These are phyloP conservation scores for Syritta pipiens DNA, from an alignment of 2,888 invertebrate genomes.

Conservation along the genomic window DNA sequence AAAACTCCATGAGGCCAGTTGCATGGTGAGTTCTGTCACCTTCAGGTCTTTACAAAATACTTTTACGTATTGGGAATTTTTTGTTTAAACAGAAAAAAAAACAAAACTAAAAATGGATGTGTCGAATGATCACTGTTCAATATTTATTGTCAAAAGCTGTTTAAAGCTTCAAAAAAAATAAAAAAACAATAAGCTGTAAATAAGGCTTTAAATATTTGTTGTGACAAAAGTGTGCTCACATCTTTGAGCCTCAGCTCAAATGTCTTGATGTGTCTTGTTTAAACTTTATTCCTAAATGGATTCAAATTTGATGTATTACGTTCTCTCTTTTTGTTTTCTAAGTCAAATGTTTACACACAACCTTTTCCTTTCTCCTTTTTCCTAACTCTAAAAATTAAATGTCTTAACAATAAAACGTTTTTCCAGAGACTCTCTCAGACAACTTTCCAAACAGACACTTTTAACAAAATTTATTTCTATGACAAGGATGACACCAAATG, in stretches of 20 bases:
- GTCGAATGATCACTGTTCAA: constrained; percentile 58
- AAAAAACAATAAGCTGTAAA: constrained; percentile 70
- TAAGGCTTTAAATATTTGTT: constrained; percentile 71
- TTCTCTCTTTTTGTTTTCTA: no score
- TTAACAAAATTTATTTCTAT: no score
- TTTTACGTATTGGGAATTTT: not conserved
- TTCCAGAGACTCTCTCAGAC: no score
- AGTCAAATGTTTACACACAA: constrained; percentile 29
- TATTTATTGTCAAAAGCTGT: constrained; percentile 53
- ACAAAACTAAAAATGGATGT: constrained; percentile 32
- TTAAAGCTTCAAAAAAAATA: constrained; percentile 20
- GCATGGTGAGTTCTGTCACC: constrained; percentile 87
- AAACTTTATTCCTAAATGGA: constrained; percentile 12
- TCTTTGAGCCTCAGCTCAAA: not conserved
- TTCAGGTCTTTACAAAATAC: constrained; percentile 5
- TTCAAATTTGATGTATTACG: constrained; percentile 42
- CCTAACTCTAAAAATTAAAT: not conserved
- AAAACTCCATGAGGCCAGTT: constrained; percentile 97
- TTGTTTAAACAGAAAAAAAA: constrained; percentile 23
- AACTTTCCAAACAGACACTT: no score
- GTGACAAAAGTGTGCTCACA: constrained; percentile 13
- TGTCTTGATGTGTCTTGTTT: constrained; percentile 45
- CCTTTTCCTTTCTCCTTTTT: constrained; percentile 28
- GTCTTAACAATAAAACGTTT: not conserved
- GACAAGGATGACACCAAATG: not conserved